Evolutionary conservation across 2,888 invertebrate species (phyloP).

Genomic region (Arrhopalites spinosus): DNA sequence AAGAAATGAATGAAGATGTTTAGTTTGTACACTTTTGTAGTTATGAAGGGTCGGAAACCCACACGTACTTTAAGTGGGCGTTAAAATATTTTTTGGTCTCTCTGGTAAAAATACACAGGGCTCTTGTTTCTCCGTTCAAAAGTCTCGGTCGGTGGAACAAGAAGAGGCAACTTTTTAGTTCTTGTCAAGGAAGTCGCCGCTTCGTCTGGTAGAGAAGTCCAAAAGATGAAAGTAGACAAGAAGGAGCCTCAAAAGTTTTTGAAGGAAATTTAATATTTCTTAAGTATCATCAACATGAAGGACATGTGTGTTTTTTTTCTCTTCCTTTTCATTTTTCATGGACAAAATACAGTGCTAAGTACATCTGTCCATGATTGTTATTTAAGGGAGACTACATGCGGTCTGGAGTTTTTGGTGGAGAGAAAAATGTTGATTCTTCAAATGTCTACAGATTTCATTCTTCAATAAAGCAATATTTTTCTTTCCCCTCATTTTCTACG

Average conservation of each 20-base stretch:
- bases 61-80: too few relatives aligned
- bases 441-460: constrained; percentile 26
- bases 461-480: neutral
- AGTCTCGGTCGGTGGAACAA: neutral
- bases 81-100: too few relatives aligned
- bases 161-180: neutral
- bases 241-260: constrained; percentile 13
- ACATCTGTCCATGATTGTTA: neutral
- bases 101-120: too few relatives aligned
- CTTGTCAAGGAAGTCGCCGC: constrained; percentile 26
- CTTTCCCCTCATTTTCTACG: neutral
- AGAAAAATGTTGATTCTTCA: constrained; percentile 28
- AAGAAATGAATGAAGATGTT: constrained; percentile 4
- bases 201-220: constrained; percentile 13
- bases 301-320: neutral
- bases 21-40: neutral
- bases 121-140: neutral
- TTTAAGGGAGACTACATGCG: neutral
- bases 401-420: neutral
- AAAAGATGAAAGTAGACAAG: constrained; percentile 12
- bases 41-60: too few relatives aligned
- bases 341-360: too few relatives aligned
- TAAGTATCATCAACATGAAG: constrained; percentile 3
- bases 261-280: constrained; percentile 2
- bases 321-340: too few relatives aligned